A percentile compares a stretch with the other conserved stretches of the same genome.
Conservation (phyloP, 2,113 vertebrate species). For the Perccottus glenii region DNA sequence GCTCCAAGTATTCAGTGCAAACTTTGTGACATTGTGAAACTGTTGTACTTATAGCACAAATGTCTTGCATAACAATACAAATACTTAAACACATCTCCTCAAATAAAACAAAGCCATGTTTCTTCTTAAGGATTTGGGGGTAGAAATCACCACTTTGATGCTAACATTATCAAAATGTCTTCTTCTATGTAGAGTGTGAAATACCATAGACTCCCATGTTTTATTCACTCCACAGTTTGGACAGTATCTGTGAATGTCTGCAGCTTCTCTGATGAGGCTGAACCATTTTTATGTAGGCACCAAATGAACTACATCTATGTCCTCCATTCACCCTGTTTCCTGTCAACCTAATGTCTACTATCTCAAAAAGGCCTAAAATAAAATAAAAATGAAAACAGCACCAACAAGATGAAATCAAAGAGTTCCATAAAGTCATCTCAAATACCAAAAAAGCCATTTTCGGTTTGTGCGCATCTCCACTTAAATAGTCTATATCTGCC, state of each 20-base stretch:
- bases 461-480: conserved; percentile 23
- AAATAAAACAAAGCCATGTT: neutral
- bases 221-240: too few species aligned
- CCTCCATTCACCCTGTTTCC: conserved; percentile 23
- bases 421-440: conserved; percentile 50
- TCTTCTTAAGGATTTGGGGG: too few species aligned
- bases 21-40: conserved; percentile 28
- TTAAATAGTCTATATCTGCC: conserved; percentile 15
- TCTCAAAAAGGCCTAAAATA: conserved; percentile 34
- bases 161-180: too few species aligned
- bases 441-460: conserved; percentile 47
- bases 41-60: neutral
- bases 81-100: conserved; percentile 6
- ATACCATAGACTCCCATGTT: neutral
- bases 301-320: conserved; percentile 63
- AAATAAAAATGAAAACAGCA: neutral
- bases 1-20: conserved; percentile 27
- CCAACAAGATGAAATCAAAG: conserved; percentile 57
- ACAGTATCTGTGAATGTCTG: conserved; percentile 24
- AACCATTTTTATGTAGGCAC: conserved; percentile 41
- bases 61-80: neutral
- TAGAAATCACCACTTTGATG: too few species aligned
- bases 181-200: too few species aligned
- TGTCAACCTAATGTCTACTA: too few species aligned
- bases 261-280: conserved; percentile 22